A percentile compares a stretch with the other conserved stretches of the same genome.
Evolutionary conservation across 2,797 vertebrate genomes (phyloP).

Genomic region (Clarias pachynema): DNA sequence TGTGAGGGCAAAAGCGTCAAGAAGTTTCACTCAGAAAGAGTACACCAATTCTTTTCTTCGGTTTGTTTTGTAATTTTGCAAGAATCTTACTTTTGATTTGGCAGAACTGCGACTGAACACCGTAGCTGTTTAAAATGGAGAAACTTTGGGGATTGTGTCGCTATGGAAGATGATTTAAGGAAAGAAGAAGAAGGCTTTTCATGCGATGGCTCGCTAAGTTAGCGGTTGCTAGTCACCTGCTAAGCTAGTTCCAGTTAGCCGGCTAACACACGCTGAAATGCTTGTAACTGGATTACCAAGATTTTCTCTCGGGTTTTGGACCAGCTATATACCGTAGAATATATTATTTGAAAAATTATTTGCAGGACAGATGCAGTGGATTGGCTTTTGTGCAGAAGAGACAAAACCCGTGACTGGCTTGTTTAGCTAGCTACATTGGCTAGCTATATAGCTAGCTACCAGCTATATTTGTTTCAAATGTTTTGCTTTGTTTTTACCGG

Average conservation of each 20-base stretch:
- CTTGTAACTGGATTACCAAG: slow-evolving; percentile 51
- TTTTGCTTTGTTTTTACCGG: slow-evolving; percentile 68
- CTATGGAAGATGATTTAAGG: slow-evolving; percentile 61
- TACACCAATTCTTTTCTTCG: slow-evolving; percentile 36
- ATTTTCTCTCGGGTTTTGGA: slow-evolving; percentile 27
- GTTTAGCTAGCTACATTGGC: slow-evolving; percentile 52
- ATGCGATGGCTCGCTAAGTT: slow-evolving; percentile 58
- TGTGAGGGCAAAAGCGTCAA: slow-evolving; percentile 67
- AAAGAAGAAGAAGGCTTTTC: slow-evolving; percentile 42
- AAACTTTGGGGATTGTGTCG: slow-evolving; percentile 53
- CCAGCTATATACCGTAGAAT: slow-evolving; percentile 9
- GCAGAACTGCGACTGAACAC: slow-evolving; percentile 10
- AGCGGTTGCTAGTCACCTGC: slow-evolving; percentile 30
- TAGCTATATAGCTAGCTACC: slow-evolving; percentile 59
- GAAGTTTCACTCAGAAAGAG: slow-evolving; percentile 66
- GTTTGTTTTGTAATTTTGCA: slow-evolving; percentile 25
- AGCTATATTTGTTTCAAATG: slow-evolving; percentile 67
- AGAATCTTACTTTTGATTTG: slow-evolving; percentile 44
- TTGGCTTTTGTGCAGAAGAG: slow-evolving; percentile 42
- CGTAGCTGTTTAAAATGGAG: slow-evolving; percentile 21
- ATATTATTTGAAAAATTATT: slow-evolving; percentile 25
- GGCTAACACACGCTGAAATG: slow-evolving; percentile 62
- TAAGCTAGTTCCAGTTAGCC: slow-evolving; percentile 51
- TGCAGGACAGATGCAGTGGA: slow-evolving; percentile 51
- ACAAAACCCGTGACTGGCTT: slow-evolving; percentile 18